Percentiles rank a stretch among this genome's conserved stretches.
Conservation (phyloP, 2,113 vertebrate genomes). For the Ceuthmochares aereus region DNA sequence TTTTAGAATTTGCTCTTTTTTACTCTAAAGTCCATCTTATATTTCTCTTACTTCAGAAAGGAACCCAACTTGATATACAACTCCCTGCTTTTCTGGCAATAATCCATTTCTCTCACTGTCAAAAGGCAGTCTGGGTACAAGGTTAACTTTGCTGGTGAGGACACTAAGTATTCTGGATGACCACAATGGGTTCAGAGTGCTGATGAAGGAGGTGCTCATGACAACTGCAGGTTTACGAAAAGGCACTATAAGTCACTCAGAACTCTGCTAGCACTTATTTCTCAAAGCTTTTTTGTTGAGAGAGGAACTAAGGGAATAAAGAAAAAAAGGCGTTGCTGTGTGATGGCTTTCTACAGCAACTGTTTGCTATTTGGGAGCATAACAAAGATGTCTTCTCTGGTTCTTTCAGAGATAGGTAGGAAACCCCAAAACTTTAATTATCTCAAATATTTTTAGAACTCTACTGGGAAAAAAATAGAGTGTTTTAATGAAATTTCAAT, state of each 20-base stretch:
- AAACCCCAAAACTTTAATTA: not conserved
- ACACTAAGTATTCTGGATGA: not conserved
- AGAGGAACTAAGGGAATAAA: not conserved
- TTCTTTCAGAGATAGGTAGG: not conserved
- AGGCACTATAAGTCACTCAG: not conserved
- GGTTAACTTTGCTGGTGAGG: not conserved
- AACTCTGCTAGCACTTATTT: not conserved
- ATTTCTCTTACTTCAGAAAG: not conserved
- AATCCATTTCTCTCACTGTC: not conserved
- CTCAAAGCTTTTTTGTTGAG: not conserved
- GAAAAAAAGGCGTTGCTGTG: not conserved
- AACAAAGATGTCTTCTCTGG: not conserved
- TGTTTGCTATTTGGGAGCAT: not conserved
- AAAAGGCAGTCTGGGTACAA: not conserved
- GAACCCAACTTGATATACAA: not conserved
- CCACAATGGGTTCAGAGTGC: not conserved
- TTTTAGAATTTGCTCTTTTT: not conserved
- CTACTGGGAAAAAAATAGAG: not conserved
- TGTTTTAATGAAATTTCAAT: not conserved
- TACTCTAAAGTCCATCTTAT: not conserved
- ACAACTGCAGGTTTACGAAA: not conserved
- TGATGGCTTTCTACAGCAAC: not conserved
- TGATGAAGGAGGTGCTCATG: not conserved
- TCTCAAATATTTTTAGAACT: not conserved
- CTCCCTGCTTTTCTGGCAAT: not conserved